Conservation (phyloP, 1,140 invertebrate species). For the Lethocerus indicus region DNA sequence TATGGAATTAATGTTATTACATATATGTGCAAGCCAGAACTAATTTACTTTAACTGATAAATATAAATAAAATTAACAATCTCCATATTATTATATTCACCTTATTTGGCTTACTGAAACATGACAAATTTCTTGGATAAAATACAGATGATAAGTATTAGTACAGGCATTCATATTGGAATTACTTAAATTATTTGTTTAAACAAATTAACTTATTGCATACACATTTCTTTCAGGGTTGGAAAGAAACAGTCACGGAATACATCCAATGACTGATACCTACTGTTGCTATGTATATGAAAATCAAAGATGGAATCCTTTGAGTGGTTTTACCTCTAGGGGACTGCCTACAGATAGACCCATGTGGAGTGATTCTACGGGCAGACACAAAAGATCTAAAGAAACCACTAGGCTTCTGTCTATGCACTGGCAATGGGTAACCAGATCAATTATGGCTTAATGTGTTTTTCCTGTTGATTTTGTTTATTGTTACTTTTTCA, state of each 20-base stretch:
- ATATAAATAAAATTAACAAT: not conserved
- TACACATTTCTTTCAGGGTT: conserved; percentile 32
- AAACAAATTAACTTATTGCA: not conserved
- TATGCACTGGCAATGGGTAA: conserved; percentile 76
- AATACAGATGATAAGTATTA: not conserved
- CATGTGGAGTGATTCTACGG: conserved; percentile 78
- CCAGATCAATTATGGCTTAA: too few species aligned
- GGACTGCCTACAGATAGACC: conserved; percentile 73
- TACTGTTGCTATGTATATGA: conserved; percentile 79
- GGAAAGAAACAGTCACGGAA: conserved; percentile 42
- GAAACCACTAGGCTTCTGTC: conserved; percentile 72
- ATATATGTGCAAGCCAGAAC: too few species aligned
- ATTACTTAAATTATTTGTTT: too few species aligned
- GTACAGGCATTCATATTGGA: too few species aligned
- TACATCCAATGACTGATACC: conserved; percentile 63
- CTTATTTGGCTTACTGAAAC: not conserved
- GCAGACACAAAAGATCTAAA: conserved; percentile 59
- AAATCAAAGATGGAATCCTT: conserved; percentile 85
- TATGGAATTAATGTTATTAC: too few species aligned
- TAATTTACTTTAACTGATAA: not conserved
- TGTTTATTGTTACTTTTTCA: too few species aligned
- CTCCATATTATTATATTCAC: not conserved
- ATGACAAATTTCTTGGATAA: not conserved
- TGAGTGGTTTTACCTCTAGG: conserved; percentile 69
- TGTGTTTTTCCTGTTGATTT: too few species aligned